Conservation (phyloP, 2,113 vertebrate genomes). For the Microtus montanus region DNA sequence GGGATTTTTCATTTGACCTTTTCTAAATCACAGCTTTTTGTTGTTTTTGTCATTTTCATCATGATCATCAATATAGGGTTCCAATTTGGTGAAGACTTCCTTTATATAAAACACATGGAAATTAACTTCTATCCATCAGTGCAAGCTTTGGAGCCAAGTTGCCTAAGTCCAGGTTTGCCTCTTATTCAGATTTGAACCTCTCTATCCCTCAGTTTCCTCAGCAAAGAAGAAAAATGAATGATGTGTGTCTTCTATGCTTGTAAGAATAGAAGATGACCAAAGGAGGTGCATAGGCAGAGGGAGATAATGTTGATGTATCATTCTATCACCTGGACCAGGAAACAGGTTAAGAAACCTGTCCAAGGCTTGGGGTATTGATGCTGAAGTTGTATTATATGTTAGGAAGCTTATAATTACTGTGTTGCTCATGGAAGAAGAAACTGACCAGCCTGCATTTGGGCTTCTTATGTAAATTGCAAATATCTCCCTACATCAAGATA, state of each 20-base stretch:
- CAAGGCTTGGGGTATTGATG: background rate
- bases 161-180: background rate
- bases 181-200: background rate
- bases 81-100: background rate
- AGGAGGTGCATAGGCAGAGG: background rate
- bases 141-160: background rate
- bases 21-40: background rate
- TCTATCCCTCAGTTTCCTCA: background rate
- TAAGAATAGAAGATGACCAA: background rate
- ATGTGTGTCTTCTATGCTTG: background rate
- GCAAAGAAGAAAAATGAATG: background rate
- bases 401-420: conserved; percentile 25
- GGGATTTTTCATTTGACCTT: background rate
- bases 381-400: background rate
- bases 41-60: conserved; percentile 5
- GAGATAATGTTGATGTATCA: background rate
- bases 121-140: background rate
- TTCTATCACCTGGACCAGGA: background rate
- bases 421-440: background rate
- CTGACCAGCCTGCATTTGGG: background rate
- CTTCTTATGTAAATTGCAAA: conserved; percentile 35
- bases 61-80: background rate
- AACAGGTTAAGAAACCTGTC: background rate
- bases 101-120: background rate
- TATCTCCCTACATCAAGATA: background rate